Evolutionary conservation across 1,140 invertebrate species (phyloP).

Genomic region (Pygmarrhopalites habei): DNA sequence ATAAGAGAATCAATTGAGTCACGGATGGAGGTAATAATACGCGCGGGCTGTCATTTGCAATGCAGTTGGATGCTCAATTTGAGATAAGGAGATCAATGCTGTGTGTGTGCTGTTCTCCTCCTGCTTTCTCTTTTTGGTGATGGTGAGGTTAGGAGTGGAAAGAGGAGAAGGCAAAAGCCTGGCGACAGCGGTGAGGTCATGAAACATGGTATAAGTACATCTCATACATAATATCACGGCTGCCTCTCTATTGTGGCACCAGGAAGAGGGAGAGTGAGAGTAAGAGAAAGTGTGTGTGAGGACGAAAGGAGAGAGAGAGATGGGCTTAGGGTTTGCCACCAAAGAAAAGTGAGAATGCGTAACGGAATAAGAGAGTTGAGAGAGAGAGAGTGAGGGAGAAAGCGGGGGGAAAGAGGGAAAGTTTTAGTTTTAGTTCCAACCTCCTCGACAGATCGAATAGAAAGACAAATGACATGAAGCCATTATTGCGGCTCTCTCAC

Average conservation of each 20-base stretch:
- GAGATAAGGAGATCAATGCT: conserved; percentile 9
- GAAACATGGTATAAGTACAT: neutral
- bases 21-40: conserved; percentile 14
- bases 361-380: neutral
- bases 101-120: too few species aligned
- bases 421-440: too few species aligned
- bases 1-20: conserved; percentile 3
- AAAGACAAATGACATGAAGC: conserved; percentile 20
- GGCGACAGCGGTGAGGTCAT: conserved; percentile 7
- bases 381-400: too few species aligned
- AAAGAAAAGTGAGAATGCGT: conserved; percentile 1
- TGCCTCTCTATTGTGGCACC: too few species aligned
- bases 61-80: conserved; percentile 6
- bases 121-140: too few species aligned
- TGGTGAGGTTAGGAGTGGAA: too few species aligned
- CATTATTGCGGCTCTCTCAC: conserved; percentile 4
- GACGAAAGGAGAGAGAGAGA: neutral
- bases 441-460: conserved; percentile 20
- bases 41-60: conserved; percentile 12
- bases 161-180: too few species aligned
- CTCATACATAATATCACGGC: conserved; percentile 7
- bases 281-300: neutral
- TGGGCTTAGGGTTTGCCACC: neutral
- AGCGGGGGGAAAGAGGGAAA: too few species aligned
- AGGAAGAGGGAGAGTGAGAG: too few species aligned